phyloP scores from a whole-genome alignment of 1,140 invertebrate genomes.

The Chionoecetes opilio region DNA sequence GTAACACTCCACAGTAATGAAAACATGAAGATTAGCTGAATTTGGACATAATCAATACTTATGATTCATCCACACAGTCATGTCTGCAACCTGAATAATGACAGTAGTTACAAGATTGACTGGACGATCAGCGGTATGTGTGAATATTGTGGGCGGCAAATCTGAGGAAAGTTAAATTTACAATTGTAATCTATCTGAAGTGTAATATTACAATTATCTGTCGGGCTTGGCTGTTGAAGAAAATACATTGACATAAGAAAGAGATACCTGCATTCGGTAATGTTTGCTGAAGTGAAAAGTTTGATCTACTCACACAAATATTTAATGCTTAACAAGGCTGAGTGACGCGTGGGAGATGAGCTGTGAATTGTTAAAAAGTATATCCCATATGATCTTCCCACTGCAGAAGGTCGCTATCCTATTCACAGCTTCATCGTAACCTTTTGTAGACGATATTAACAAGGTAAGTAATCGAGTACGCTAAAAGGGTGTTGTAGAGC shows the following conservation, averaged over 20 bases:
- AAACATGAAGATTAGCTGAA: too few species aligned
- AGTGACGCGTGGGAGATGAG: neutral
- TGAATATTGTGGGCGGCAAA: neutral
- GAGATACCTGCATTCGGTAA: neutral
- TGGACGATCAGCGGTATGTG: too few species aligned
- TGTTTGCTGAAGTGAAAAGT: neutral
- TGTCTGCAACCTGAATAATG: too few species aligned
- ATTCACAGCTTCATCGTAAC: neutral
- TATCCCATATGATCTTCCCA: neutral
- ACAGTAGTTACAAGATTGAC: too few species aligned
- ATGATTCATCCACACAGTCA: too few species aligned
- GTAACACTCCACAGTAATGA: neutral
- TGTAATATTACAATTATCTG: neutral
- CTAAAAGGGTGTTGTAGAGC: slow-evolving; percentile 1
- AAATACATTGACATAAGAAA: neutral
- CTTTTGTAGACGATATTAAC: neutral
- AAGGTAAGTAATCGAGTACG: neutral
- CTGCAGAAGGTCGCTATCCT: neutral
- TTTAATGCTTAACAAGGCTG: neutral
- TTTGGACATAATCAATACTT: too few species aligned
- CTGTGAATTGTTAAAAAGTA: neutral
- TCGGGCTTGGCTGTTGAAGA: neutral
- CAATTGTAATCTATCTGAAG: neutral
- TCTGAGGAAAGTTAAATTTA: neutral
- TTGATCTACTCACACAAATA: neutral